phyloP scores from a whole-genome alignment of 1,140 invertebrate genomes.

The Eupeodes corollae region DNA sequence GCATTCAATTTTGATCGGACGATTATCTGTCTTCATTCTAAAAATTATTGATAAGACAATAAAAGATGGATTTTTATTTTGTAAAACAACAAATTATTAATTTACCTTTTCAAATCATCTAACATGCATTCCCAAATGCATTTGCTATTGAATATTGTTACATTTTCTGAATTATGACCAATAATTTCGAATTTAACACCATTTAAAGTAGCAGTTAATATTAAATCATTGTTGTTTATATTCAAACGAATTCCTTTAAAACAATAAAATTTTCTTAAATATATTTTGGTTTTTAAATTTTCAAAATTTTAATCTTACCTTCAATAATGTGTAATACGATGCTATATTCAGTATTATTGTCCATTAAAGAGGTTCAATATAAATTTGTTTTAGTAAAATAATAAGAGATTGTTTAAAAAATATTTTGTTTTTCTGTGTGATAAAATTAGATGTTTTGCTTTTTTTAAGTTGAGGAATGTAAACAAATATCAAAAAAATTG shows the following conservation, averaged over 20 bases:
- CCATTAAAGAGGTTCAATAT: not conserved
- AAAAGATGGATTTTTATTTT: no score
- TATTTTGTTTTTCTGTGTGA: no score
- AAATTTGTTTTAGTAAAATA: no score
- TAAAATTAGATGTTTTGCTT: no score
- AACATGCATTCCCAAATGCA: constrained; percentile 31
- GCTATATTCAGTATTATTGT: constrained; percentile 19
- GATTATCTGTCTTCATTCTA: constrained; percentile 25
- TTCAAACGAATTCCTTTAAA: constrained; percentile 21
- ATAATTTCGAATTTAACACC: constrained; percentile 27
- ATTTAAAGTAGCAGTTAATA: constrained; percentile 25
- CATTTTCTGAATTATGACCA: constrained; percentile 14
- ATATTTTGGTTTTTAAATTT: not conserved
- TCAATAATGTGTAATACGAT: constrained; percentile 27
- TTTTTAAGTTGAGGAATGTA: no score
- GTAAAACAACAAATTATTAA: no score
- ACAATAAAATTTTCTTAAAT: not conserved
- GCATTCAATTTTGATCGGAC: constrained; percentile 24
- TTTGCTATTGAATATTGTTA: constrained; percentile 28
- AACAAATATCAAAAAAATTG: no score
- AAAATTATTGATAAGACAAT: no score
- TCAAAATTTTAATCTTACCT: constrained; percentile 7
- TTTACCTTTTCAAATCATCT: constrained; percentile 20
- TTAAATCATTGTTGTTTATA: constrained; percentile 15
- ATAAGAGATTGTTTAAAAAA: no score